Evolutionary conservation across 2,888 invertebrate genomes (phyloP), one percentile per base, ranked within the genome.

Genomic region (Nomada hirtipes): DNA sequence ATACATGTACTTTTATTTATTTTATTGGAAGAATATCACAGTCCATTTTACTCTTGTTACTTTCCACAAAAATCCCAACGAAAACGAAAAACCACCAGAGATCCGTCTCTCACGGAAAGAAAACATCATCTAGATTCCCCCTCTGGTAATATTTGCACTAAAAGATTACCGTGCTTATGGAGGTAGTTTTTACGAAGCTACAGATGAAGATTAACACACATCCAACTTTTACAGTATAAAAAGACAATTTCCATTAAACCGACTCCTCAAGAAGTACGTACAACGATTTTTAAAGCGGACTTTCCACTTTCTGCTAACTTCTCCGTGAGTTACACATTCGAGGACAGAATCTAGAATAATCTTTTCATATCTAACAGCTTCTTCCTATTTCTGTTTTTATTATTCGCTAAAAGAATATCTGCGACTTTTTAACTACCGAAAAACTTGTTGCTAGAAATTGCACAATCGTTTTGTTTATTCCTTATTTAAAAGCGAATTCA

Each of bases 211-310:
- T 60, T 60, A 29, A 29, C 59, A 29, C 59, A 23, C 15, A 18
- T 59, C 59, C 59, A 60, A 18, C 18, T 36, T 60, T 13, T 18
- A 26, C 29, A 4, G n/a, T 18, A 29, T 60, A 60, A 60, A 60
- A 60, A 60, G 36, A 36, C 18, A 36, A 18, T 26, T 59, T 59
- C 29, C 59, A 59, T 60, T 29, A 60, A 60, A 36, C 59, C 36
- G 15, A 36, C 18, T n/a, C 29, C 26, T 60, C 18, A 18, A 36
- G 18, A 60, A 60, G 53, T 10, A 20, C 53, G n/a, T 18, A 29
- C 29, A 13, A 13, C 59, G 59, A 60, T 60, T 26, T 26, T 59
- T 29, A 59, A 57, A 57, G 59, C 23, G 20, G 13, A 57, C 57
- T 57, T 57, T 26, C 23, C 57, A 57, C 23, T 23, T 13, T 57